Percentiles rank a stretch among this genome's conserved stretches.
These are phyloP conservation scores for Oxycera nigricornis DNA, from an alignment of 2,888 invertebrate genomes.

Conservation along the genomic window DNA sequence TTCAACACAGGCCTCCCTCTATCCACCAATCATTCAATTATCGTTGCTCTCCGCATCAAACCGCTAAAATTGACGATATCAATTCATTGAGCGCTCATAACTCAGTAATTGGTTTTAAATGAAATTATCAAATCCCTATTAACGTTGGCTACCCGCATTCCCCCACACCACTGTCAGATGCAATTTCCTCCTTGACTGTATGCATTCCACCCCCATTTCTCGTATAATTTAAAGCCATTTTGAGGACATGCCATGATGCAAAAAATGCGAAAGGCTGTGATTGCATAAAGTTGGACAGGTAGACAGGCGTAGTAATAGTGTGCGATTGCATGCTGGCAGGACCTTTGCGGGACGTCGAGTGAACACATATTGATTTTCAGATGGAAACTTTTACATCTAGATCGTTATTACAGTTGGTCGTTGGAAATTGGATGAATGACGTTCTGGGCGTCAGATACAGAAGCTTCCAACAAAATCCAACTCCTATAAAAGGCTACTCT, in stretches of 20 bases:
- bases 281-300: not conserved
- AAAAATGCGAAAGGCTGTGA: not conserved
- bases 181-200: not conserved
- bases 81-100: not conserved
- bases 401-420: no score
- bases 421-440: no score
- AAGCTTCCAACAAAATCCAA: no score
- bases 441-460: no score
- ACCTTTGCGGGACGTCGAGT: not conserved
- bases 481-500: no score
- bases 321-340: not conserved
- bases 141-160: not conserved
- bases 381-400: conserved; percentile 15
- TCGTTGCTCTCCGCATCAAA: not conserved
- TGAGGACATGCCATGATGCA: not conserved
- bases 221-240: not conserved
- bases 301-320: not conserved
- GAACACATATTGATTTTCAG: conserved; percentile 19
- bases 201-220: not conserved
- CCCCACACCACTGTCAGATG: not conserved
- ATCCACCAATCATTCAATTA: not conserved
- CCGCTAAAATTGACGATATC: not conserved
- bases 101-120: conserved; percentile 16
- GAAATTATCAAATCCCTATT: not conserved
- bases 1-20: no score